Percentiles rank a stretch among this genome's conserved stretches.
Evolutionary conservation across 1,140 invertebrate species (phyloP).

Genomic region (Copidosoma floridanum): DNA sequence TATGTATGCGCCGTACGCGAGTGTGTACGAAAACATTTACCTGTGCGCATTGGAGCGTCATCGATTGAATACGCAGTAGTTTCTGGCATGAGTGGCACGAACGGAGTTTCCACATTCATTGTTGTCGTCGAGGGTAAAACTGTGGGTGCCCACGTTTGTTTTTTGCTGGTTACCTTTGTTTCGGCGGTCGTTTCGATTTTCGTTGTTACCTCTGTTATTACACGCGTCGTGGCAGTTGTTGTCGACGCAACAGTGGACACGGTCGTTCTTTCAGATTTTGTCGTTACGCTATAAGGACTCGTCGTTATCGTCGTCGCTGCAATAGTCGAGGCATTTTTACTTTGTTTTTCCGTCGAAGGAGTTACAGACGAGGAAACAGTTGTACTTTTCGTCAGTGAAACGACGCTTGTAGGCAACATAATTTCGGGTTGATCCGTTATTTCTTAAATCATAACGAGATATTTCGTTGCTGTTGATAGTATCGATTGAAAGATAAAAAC

Average conservation of each 20-base stretch:
- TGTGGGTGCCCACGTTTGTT: constrained; percentile 9
- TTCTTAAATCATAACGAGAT: constrained; percentile 4
- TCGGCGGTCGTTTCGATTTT: constrained; percentile 14
- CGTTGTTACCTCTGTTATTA: constrained; percentile 1
- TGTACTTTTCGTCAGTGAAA: background rate
- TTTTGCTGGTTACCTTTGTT: constrained; percentile 39
- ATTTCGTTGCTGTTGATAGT: too few species aligned
- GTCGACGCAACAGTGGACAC: constrained; percentile 5
- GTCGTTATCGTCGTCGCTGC: background rate
- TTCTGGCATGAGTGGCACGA: constrained; percentile 24
- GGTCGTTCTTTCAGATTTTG: background rate
- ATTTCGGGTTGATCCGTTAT: constrained; percentile 7
- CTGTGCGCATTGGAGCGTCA: constrained; percentile 16
- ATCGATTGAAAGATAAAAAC: too few species aligned
- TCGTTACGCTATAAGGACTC: background rate
- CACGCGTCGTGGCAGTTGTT: constrained; percentile 1
- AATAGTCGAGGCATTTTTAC: background rate
- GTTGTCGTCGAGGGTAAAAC: constrained; percentile 14
- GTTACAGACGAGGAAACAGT: background rate
- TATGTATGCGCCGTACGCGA: too few species aligned
- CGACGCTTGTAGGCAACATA: too few species aligned
- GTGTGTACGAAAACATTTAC: constrained; percentile 16
- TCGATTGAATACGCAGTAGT: constrained; percentile 5
- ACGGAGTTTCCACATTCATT: constrained; percentile 33
- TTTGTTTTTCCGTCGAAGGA: background rate